Conservation (phyloP, 1,140 invertebrate genomes). For the Laupala kohalensis region DNA sequence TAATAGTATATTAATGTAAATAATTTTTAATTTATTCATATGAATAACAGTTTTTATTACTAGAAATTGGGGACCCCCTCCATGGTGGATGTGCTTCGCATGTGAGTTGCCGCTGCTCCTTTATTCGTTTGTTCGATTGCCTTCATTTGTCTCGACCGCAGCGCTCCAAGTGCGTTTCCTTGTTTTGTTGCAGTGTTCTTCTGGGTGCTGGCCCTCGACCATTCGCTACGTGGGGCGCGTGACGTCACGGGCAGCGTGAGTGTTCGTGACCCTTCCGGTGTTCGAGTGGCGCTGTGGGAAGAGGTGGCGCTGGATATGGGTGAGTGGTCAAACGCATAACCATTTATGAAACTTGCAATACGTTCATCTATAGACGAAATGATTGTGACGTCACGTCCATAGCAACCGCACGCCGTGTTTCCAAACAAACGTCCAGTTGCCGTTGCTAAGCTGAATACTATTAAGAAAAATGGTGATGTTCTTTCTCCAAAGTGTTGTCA, state of each 20-base stretch:
- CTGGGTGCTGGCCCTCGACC: slow-evolving; percentile 45
- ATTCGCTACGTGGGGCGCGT: slow-evolving; percentile 40
- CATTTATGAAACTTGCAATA: background rate
- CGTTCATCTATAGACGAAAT: background rate
- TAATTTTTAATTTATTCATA: no score
- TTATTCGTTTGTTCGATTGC: background rate
- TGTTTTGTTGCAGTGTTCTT: slow-evolving; percentile 39
- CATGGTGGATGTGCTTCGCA: no score
- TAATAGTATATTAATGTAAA: no score
- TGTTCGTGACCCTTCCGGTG: slow-evolving; percentile 43
- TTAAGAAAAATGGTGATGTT: no score
- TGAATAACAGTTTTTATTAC: no score
- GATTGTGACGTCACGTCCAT: no score
- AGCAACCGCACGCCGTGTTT: no score
- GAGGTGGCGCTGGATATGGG: slow-evolving; percentile 42
- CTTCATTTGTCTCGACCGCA: background rate
- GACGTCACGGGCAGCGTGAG: slow-evolving; percentile 39
- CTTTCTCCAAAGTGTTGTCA: no score
- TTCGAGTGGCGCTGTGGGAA: slow-evolving; percentile 46
- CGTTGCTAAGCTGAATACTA: no score
- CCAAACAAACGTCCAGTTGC: no score
- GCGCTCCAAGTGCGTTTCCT: background rate
- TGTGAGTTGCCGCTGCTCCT: no score
- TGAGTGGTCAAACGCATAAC: slow-evolving; percentile 24
- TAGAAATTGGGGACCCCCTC: no score